Base-by-base conservation (phyloP, 2,888 invertebrate species). In the Meta bourneti region DNA sequence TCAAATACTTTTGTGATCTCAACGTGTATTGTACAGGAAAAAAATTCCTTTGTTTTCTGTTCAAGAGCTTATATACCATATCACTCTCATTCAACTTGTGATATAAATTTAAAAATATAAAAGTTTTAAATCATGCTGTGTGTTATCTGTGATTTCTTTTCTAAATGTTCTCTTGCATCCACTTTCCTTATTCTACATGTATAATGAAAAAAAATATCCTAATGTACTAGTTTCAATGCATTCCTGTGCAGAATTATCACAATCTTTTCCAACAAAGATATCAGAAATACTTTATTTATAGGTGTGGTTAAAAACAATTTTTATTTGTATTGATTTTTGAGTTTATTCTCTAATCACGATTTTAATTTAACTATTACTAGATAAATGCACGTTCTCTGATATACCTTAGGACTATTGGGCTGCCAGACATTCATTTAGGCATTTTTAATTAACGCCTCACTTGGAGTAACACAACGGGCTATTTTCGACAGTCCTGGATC, bases 11-110 rank as follows among this genome's bases (percentile, higher is more conserved):
- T n/a, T 77, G 77, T 49, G 7, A 16, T 51, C n/a, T 51, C 7
- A 77, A 51, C n/a, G 8, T 72, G 77, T 77, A 72, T 72, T 79
- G n/a, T 19, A 69, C 20, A 79, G 9, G 61, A 79, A 52, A 0
- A 79, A 6, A 2, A 79, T 11, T 69, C 20, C 19, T 61, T 7
- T 61, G 2, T 61, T 84, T 84, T 84, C n/a, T 84, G 74, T 84
- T 84, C 16, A 75, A 75, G 84, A 84, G 84, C 84, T 84, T 84
- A 84, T 84, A 48, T 75, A 75, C 34, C n/a, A 70, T 52, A 13
- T 20, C 19, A 16, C 7, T n/a, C n/a, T 34, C 6, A 13, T n/a
- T 7, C 5, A 61, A 16, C 13, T 51, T 84, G 74, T 75, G 84
- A 84, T 84, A 75, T 75, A 34, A 71, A 48, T 81, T 81, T 82